phyloP scores from a whole-genome alignment of 1,140 invertebrate genomes.

The Pseudoatta argentina region DNA sequence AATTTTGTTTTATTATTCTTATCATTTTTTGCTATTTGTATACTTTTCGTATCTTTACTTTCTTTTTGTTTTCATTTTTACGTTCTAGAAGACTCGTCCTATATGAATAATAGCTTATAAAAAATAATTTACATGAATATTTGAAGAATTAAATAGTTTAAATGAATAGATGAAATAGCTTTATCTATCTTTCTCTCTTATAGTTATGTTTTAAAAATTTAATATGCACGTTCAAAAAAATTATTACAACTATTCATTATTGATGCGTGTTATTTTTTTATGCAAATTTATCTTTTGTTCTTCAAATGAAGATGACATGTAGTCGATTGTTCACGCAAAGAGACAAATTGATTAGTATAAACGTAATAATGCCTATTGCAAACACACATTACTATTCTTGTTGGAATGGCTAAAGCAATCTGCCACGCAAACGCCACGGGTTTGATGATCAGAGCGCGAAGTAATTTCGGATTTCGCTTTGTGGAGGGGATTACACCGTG shows the following conservation, averaged over 20 bases:
- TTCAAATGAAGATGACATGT: not conserved
- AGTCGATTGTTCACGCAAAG: not conserved
- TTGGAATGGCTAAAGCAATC: not conserved
- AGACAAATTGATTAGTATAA: not conserved
- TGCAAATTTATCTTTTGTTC: not conserved
- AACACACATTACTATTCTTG: not conserved
- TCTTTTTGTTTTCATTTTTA: too few species aligned
- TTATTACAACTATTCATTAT: not conserved
- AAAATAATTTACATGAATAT: too few species aligned
- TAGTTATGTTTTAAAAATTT: not conserved
- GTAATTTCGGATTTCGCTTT: constrained; percentile 36
- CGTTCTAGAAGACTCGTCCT: too few species aligned
- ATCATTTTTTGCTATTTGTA: too few species aligned
- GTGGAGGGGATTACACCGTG: not conserved
- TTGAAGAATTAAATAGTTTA: too few species aligned
- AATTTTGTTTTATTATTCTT: too few species aligned
- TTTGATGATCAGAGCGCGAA: constrained; percentile 8
- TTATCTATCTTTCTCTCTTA: not conserved
- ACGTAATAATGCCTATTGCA: not conserved
- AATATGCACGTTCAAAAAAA: not conserved
- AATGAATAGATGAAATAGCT: too few species aligned
- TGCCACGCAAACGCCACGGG: not conserved
- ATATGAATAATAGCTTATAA: too few species aligned
- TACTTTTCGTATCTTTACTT: too few species aligned
- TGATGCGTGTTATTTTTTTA: not conserved